phyloP scores from a whole-genome alignment of 2,797 vertebrate genomes.

The Syndactyla subalaris region DNA sequence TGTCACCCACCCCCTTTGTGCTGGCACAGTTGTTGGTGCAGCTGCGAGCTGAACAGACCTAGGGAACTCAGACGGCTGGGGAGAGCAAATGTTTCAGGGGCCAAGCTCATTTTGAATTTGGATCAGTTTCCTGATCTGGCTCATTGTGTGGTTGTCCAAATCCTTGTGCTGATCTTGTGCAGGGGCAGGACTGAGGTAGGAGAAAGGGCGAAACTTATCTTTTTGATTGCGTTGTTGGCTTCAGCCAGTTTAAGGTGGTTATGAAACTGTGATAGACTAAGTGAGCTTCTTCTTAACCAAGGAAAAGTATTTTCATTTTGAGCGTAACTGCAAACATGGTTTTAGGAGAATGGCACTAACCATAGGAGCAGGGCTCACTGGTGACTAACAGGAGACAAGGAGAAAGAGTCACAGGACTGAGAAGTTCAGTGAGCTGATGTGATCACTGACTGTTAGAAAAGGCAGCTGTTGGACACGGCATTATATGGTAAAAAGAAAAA shows the following conservation, averaged over 20 bases:
- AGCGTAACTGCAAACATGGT: not conserved
- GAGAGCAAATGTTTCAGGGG: constrained; percentile 11
- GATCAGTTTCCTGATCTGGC: constrained; percentile 13
- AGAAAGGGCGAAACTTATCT: not conserved
- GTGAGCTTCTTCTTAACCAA: not conserved
- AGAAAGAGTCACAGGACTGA: not conserved
- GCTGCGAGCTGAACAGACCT: not conserved
- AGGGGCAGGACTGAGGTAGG: not conserved
- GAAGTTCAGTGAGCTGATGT: not conserved
- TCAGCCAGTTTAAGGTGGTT: not conserved
- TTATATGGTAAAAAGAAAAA: not conserved
- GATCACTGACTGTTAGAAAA: not conserved
- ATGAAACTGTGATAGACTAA: not conserved
- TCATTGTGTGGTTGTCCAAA: not conserved
- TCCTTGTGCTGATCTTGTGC: not conserved
- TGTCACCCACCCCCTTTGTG: not conserved
- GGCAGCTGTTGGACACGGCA: not conserved
- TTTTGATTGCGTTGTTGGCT: not conserved
- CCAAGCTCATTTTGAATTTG: constrained; percentile 36
- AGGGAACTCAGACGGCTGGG: not conserved
- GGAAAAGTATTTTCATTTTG: not conserved
- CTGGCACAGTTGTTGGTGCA: constrained; percentile 50
- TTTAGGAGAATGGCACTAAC: not conserved
- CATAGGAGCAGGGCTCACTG: not conserved
- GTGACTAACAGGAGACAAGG: not conserved